Conservation (phyloP, 1,140 invertebrate genomes). For the Halictus rubicundus region DNA sequence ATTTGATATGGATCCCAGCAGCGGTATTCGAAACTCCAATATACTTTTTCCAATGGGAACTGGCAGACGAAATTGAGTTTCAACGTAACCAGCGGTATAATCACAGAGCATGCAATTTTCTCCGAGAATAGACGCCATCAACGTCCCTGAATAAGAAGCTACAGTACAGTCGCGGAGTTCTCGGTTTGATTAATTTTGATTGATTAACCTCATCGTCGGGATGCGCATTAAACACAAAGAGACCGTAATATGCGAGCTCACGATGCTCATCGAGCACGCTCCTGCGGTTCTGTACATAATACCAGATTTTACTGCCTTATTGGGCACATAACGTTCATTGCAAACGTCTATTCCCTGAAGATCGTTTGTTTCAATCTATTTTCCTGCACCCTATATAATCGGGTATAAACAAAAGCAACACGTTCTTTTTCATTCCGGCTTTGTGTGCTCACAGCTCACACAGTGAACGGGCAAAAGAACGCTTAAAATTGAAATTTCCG, state of each 20-base stretch:
- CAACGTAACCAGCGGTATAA: neutral
- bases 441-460: neutral
- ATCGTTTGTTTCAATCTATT: neutral
- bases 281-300: neutral
- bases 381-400: neutral
- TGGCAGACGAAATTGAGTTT: neutral
- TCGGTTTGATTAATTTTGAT: conserved; percentile 30
- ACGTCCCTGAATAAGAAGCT: neutral
- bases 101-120: conserved; percentile 1
- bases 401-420: no score
- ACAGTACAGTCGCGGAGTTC: neutral
- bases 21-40: no score
- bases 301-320: neutral
- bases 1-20: no score
- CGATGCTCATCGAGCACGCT: neutral
- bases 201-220: neutral
- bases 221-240: neutral
- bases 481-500: no score
- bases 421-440: no score
- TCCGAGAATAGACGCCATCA: neutral
- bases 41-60: neutral
- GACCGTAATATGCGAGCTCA: neutral
- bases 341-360: neutral
- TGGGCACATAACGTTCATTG: neutral
- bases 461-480: no score